Conservation (phyloP, 35 echinoderm and acorn worm species). For the Ophioderma brevispina region DNA sequence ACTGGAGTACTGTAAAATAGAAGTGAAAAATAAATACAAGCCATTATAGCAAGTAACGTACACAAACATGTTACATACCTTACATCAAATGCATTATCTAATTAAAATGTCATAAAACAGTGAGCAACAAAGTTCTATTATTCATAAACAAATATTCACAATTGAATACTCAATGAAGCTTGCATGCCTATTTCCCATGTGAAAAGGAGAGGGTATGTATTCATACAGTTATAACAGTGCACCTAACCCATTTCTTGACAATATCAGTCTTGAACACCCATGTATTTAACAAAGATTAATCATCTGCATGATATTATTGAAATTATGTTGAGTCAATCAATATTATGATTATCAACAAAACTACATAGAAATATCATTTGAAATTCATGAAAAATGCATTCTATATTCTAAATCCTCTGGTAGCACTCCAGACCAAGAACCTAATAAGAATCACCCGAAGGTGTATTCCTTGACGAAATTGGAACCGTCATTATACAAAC, state of each 20-base stretch:
- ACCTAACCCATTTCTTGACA: too few species aligned
- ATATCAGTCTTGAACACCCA: background rate
- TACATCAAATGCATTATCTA: too few species aligned
- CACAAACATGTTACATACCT: too few species aligned
- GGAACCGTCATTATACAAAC: background rate
- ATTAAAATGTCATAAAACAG: too few species aligned
- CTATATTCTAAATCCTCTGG: background rate
- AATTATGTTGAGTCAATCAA: background rate
- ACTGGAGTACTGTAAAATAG: slow-evolving; percentile 90
- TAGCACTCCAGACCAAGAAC: background rate
- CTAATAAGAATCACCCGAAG: background rate
- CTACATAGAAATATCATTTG: background rate
- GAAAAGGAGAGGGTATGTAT: too few species aligned
- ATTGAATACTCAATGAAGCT: too few species aligned
- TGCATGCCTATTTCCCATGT: too few species aligned
- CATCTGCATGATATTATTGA: background rate
- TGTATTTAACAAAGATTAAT: background rate
- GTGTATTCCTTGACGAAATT: slow-evolving; percentile 3
- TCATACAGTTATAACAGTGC: too few species aligned
- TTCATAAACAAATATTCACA: too few species aligned
- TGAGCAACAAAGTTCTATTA: too few species aligned
- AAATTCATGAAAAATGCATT: background rate
- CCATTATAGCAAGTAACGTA: too few species aligned
- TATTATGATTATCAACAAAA: background rate
- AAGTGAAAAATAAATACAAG: too few species aligned